A percentile compares a stretch with the other conserved stretches of the same genome.
phyloP scores from a whole-genome alignment of 2,888 invertebrate genomes.

The Drosophila recens region DNA sequence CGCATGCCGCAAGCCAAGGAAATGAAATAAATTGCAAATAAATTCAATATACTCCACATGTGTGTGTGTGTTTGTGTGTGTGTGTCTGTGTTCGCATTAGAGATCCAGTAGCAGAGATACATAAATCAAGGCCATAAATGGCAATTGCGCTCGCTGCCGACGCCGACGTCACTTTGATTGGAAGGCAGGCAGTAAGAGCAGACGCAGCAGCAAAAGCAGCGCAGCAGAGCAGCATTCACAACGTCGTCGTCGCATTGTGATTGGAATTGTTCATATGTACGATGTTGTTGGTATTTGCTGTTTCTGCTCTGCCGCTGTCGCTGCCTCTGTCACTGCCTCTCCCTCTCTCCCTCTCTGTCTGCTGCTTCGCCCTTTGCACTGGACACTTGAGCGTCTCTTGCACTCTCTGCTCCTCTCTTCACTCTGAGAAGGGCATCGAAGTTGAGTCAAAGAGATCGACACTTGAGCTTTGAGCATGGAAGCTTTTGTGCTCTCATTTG shows the following conservation, averaged over 20 bases:
- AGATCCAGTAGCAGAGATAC: constrained; percentile 77
- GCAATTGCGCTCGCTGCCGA: constrained; percentile 68
- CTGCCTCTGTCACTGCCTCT: neutral
- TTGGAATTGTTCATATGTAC: constrained; percentile 46
- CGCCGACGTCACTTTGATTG: constrained; percentile 69
- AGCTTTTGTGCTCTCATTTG: constrained; percentile 36
- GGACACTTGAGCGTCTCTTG: constrained; percentile 57
- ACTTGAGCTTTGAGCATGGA: constrained; percentile 21
- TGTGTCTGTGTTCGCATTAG: constrained; percentile 68
- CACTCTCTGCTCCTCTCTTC: constrained; percentile 32
- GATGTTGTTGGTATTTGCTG: constrained; percentile 10
- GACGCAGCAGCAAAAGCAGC: constrained; percentile 11
- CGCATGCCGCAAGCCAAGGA: constrained; percentile 74
- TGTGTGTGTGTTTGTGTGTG: constrained; percentile 30
- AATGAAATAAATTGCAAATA: constrained; percentile 79
- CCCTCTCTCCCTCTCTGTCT: constrained; percentile 15
- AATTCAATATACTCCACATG: constrained; percentile 67
- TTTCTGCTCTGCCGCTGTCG: neutral
- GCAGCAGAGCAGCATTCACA: constrained; percentile 6
- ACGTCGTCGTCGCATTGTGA: constrained; percentile 44
- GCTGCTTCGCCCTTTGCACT: constrained; percentile 38
- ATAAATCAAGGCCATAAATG: constrained; percentile 79
- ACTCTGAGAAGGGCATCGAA: constrained; percentile 23
- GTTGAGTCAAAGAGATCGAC: constrained; percentile 14
- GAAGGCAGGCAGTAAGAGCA: constrained; percentile 57